Base-by-base conservation (phyloP, 2,888 invertebrate species). In the Deilephila porcellus region DNA sequence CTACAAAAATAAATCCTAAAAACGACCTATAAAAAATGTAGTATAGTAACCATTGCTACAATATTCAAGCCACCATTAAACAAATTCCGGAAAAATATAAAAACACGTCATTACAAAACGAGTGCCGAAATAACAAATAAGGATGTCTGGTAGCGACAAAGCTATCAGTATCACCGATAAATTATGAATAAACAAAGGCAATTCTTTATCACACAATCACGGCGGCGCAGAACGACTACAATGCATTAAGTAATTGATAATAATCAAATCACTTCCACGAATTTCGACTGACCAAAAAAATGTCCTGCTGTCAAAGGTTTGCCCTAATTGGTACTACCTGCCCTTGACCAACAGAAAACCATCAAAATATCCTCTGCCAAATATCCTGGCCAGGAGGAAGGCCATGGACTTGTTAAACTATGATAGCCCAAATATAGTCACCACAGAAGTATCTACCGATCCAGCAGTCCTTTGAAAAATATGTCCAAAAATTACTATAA, bases 111-210 rank as follows among this genome's bases (percentile, higher is more conserved):
- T 25, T 14, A 37, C 37, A 63, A n/a, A 20, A 37, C 4, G 8
- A 11, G 25, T 25, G 25, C 52, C 17, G 6, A 25, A 52, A 67
- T 20, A 14, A 17, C 5, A 45, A 56, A 14, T 60, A 32, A 11
- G 14, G 17, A 37, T 45, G 45, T 20, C 37, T 20, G 5, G 37
- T 45, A 3, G n/a, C n/a, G 1, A 52, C 25, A 67, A 67, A 67
- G 67, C 67, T 67, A 67, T 52, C 52, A 17, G 17, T 52, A 7
- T 67, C 20, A 19, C 8, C 11, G 64, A 67, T 67, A 67, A 52
- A 67, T 63, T 32, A 63, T 63, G 25, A 25, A 45, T 64, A 52
- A 67, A 67, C 52, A 67, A 67, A 67, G 25, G 17, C 45, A 52
- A 32, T 34, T 8, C 8, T 63, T 63, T n/a, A 63, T 63, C 45